Evolutionary conservation across 2,113 vertebrate genomes (phyloP).

Genomic region (Noctilio leporinus): DNA sequence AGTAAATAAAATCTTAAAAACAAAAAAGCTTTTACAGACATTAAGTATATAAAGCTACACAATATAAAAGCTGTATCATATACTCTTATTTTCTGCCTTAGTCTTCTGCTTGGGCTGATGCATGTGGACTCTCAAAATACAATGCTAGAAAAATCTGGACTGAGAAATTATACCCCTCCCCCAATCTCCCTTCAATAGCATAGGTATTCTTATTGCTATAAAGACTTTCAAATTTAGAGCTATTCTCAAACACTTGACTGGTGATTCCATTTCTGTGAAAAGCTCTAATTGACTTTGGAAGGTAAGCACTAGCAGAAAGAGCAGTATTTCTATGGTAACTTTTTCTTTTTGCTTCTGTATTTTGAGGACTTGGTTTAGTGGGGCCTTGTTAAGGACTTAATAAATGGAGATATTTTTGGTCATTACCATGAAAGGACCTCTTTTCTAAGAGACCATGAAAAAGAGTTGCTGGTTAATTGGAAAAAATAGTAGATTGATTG

Average conservation of each 20-base stretch:
- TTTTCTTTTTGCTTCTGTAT: neutral
- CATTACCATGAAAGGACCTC: neutral
- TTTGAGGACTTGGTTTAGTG: neutral
- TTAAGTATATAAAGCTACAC: neutral
- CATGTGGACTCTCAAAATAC: neutral
- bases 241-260: neutral
- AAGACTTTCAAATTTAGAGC: slow-evolving; percentile 5
- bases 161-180: neutral
- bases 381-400: neutral
- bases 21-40: neutral
- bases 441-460: neutral
- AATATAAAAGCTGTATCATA: neutral
- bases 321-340: neutral
- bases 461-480: neutral
- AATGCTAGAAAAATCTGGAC: neutral
- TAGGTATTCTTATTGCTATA: neutral
- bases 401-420: neutral
- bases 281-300: neutral
- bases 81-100: neutral
- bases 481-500: neutral
- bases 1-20: too few relatives aligned
- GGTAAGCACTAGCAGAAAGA: neutral
- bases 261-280: neutral
- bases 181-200: neutral
- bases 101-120: neutral